Base-by-base conservation (phyloP, 2,888 invertebrate genomes). In the Epirrhoe tristata region DNA sequence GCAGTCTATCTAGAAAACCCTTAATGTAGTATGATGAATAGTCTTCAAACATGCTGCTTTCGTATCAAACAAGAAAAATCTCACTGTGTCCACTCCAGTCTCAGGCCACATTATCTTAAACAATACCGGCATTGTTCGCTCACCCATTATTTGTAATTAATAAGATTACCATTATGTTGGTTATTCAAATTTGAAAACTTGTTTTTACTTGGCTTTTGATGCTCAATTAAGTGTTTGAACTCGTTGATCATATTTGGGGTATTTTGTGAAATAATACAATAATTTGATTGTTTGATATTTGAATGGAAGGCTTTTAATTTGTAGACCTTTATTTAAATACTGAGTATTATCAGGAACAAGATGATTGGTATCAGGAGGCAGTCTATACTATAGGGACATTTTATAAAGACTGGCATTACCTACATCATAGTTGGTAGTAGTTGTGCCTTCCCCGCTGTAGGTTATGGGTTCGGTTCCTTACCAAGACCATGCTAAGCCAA, bases 121-220 rank as follows among this genome's bases (percentile, higher is more conserved):
- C 62, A 62, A 62, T 51, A 10, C 14, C 16, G n/a, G 48, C 24
- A 50, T 62, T 56, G 62, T 62, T 56, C 12, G 51, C 12, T 17
- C 54, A 48, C n/a, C 55, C 55, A 51, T 62, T 56, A 56, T 56
- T 62, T 56, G 32, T 51, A 51, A 56, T 51, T 56, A 62, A 62
- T 62, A 62, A 39, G 56, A 56, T 62, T 62, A 62, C 24, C 48
- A 32, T 48, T 58, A 58, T 50, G 50, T 55, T 50, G 48, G 46
- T 62, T 60, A 61, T 61, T 24, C 34, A 34, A 62, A 56, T 17
- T 50, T 43, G 36, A 55, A 62, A 48, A 36, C 39, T 52, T 63
- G 32, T 50, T 63, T 63, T 55, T 10, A 54, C 54, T 54, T 3
- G 48, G 55, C 61, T 61, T 53, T 60, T 53, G 53, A 31, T 53